These are phyloP conservation scores for Ptychoptera albimana DNA, from an alignment of 2,888 invertebrate species.

Conservation along the genomic window DNA sequence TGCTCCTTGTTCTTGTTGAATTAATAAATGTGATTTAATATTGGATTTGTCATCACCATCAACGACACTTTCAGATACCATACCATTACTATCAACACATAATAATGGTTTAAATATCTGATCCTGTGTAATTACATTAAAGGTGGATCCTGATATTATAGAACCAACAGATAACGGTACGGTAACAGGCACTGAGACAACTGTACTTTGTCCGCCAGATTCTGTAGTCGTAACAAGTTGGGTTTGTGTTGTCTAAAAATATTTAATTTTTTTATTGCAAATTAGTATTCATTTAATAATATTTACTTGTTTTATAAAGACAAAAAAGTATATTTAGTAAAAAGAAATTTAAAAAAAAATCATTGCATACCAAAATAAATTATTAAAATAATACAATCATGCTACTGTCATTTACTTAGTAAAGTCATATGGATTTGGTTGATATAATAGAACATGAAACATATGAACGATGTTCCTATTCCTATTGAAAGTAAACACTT, in stretches of 20 bases:
- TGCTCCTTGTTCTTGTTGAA: constrained; percentile 38
- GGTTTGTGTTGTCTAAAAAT: constrained; percentile 12
- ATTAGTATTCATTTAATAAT: no score
- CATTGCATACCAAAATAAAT: no score
- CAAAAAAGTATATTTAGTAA: no score
- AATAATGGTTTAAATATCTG: constrained; percentile 72
- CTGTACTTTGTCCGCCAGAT: constrained; percentile 17
- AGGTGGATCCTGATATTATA: constrained; percentile 62
- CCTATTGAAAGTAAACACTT: no score
- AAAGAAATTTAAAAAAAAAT: no score
- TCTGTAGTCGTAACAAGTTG: constrained; percentile 25
- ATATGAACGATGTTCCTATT: no score
- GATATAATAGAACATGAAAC: no score
- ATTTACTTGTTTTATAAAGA: no score
- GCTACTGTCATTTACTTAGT: no score
- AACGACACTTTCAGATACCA: constrained; percentile 50
- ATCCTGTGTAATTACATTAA: constrained; percentile 74
- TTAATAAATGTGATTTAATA: constrained; percentile 59
- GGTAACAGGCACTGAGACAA: constrained; percentile 23
- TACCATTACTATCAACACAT: constrained; percentile 75
- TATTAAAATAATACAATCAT: no score
- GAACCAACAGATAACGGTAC: constrained; percentile 55
- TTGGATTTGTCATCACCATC: constrained; percentile 43
- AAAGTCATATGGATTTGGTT: no score
- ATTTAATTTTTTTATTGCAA: no score